Evolutionary conservation across 2,888 invertebrate species (phyloP).

Genomic region (Nemapogon koenigi): DNA sequence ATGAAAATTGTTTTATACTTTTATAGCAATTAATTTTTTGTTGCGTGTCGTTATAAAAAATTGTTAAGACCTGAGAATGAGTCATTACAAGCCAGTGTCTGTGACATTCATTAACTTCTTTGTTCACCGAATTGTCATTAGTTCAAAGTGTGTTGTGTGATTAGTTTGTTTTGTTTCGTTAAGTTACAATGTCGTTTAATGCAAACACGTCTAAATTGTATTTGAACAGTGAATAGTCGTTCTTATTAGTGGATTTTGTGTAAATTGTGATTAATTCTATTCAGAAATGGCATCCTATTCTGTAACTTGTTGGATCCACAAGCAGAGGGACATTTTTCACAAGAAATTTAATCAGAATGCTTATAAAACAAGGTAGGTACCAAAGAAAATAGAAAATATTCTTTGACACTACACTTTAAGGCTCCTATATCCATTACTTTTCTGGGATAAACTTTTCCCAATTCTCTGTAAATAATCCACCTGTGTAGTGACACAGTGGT

Average conservation of each 20-base stretch:
- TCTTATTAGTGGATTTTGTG: no score
- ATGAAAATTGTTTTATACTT: no score
- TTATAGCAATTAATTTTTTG: no score
- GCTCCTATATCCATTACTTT: no score
- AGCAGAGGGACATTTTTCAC: slow-evolving; percentile 1
- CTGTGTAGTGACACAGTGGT: no score
- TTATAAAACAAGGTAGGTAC: neutral
- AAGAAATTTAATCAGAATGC: slow-evolving; percentile 3
- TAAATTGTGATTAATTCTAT: no score
- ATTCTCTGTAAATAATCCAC: no score
- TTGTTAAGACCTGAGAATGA: slow-evolving; percentile 43
- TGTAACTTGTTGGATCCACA: slow-evolving; percentile 1
- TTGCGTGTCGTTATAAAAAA: no score
- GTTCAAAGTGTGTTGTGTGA: slow-evolving; percentile 53
- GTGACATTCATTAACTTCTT: slow-evolving; percentile 49
- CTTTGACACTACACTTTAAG: neutral
- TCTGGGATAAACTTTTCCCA: no score
- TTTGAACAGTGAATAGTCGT: no score
- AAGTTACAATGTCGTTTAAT: slow-evolving; percentile 31
- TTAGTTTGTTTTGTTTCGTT: slow-evolving; percentile 36
- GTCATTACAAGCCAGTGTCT: slow-evolving; percentile 51
- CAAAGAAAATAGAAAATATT: neutral
- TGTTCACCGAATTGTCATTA: slow-evolving; percentile 58
- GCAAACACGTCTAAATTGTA: slow-evolving; percentile 1
- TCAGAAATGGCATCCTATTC: slow-evolving; percentile 6